Base-by-base conservation (phyloP, 1,140 invertebrate species). In the Dendroctonus valens region DNA sequence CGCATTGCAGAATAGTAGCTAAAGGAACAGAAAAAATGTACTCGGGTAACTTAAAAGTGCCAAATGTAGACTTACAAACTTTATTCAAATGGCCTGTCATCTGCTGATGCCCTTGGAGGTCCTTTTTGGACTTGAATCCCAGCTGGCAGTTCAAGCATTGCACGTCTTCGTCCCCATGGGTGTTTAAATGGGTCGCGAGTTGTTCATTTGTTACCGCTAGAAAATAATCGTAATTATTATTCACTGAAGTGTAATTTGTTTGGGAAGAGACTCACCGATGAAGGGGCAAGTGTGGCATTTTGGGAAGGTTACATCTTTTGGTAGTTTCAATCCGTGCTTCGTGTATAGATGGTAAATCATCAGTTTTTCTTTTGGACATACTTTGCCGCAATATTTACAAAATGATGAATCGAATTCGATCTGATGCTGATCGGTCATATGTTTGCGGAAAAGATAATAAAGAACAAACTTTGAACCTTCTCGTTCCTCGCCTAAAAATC, bases 351-450 rank as follows among this genome's bases (percentile, higher is more conserved):
- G 92, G 75, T 92, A 91, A 73, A 91, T 81, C 42, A 93, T 79
- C 57, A 91, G 84, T 70, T 91, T 90, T 54, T 90, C 82, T 72
- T 90, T 92, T 0, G 80, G 82, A 9, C 90, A 88, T 71, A 87
- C 87, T 68, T 89, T 86, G 0, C 92, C 92, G 79, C 91, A 94
- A 72, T 92, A 87, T 76, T 93, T 91, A 77, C 92, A 94, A 59
- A 95, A 85, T 37, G 85, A 83, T 3, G 87, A 81, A 75, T 93
- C 87, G 64, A 92, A 90, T 69, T 88, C 89, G 71, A 92, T 89
- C 71, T 88, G 87, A 72, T 94, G 91, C 0, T 90, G 84, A 69
- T 92, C 89, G 41, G 90, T 86, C 76, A 93, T 85, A 81, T 94
- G 92, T 63, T 88, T 85, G 59, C 91, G 83, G 73, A 89, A 94